These are phyloP conservation scores for Sternotherus odoratus DNA, from an alignment of 2,797 vertebrate species.

Conservation along the genomic window DNA sequence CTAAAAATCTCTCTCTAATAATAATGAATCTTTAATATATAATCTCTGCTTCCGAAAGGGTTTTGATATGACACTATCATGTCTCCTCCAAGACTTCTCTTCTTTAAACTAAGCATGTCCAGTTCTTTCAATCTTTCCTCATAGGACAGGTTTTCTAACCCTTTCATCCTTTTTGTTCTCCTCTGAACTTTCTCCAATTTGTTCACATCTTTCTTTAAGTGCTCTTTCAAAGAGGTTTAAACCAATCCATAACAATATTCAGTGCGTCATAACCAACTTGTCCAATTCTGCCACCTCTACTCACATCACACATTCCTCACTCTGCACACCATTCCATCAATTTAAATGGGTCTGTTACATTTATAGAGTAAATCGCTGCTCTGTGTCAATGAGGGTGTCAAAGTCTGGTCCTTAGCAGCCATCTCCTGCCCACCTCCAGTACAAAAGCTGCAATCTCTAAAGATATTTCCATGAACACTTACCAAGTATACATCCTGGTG, in stretches of 20 bases:
- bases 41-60: constrained; percentile 52
- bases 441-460: neutral
- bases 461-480: neutral
- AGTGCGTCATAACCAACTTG: neutral
- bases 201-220: too few relatives aligned
- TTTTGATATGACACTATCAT: neutral
- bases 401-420: neutral
- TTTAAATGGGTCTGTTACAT: neutral
- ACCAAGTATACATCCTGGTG: neutral
- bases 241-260: neutral
- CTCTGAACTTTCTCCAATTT: too few relatives aligned
- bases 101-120: too few relatives aligned
- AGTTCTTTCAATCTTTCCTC: too few relatives aligned
- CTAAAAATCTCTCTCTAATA: neutral
- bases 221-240: too few relatives aligned
- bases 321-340: neutral
- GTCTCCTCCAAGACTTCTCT: neutral
- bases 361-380: neutral
- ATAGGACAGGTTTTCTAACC: too few relatives aligned
- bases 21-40: neutral
- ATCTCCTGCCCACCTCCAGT: neutral
- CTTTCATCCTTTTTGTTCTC: too few relatives aligned
- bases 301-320: neutral
- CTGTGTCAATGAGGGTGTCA: neutral
- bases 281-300: neutral